Base-by-base conservation (phyloP, 2,797 vertebrate species). In the Xerus rutilus region DNA sequence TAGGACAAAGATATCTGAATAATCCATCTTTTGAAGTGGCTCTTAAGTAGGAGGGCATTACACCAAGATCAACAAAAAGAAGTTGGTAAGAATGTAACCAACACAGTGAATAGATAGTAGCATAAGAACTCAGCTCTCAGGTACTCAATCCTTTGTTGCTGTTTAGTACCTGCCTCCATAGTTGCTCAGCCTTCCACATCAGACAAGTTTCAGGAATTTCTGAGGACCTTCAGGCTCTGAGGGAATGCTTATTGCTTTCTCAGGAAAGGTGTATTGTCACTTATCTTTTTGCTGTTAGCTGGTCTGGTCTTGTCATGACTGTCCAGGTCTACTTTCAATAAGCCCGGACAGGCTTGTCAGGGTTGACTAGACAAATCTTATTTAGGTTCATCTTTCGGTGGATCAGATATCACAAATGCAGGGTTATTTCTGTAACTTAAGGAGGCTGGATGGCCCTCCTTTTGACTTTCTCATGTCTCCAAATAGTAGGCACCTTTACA, bases 21-120 rank as follows among this genome's bases (percentile, higher is more conserved):
- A 88, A 85, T 65, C 43, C 30, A 67, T 95, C 77, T 95, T 95
- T 96, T 94, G 82, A 94, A 95, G 92, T 79, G 47, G 69, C 73
- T 94, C 93, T 90, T 88, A 78, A 97, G 45, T 45, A 88, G 49
- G 73, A 95, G 21, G 79, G 32, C 81, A 59, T 62, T 89, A 73
- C 72, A 95, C 81, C 91, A 94, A 95, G 65, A 92, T 92, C 85
- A 92, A 93, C 64, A 91, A 85, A 92, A 93, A n/a, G 45, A 84
- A 96, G 45, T 74, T 86, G 52, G 45, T 88, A 95, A 94, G 85
- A 92, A 93, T 89, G 64, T 92, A 95, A 69, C n/a, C 49, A 95
- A 70, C 82, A 89, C 28, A 91, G 49, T 52, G 85, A 87, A 81
- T 49, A 87, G 69, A 93, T 30, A 82, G 69, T 39, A 86, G 57